Evolutionary conservation across 2,797 vertebrate species (phyloP).

Genomic region (Siniperca undulata): DNA sequence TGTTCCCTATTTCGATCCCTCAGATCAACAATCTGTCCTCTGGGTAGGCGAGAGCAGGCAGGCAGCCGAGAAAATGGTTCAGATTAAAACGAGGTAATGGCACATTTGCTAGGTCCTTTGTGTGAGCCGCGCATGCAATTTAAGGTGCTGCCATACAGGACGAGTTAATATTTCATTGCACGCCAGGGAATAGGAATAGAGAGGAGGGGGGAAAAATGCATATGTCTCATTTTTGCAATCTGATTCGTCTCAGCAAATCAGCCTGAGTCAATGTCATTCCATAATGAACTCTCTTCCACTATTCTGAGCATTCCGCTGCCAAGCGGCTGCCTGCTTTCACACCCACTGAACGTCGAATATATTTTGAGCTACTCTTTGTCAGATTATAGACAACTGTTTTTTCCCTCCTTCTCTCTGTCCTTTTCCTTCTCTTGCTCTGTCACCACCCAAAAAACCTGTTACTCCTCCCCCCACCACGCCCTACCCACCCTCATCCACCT

Average conservation of each 20-base stretch:
- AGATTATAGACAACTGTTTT: constrained; percentile 63
- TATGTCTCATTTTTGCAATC: constrained; percentile 83
- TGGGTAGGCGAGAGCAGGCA: constrained; percentile 64
- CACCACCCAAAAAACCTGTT: constrained; percentile 55
- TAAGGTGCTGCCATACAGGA: constrained; percentile 77
- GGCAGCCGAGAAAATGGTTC: constrained; percentile 75
- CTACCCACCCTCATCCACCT: constrained; percentile 10
- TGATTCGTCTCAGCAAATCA: constrained; percentile 85
- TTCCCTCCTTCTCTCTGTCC: constrained; percentile 17
- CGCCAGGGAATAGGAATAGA: constrained; percentile 69
- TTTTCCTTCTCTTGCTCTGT: constrained; percentile 22
- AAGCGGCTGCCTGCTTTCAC: constrained; percentile 55
- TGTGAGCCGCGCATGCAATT: constrained; percentile 79
- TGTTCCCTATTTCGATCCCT: constrained; percentile 66
- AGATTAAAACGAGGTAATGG: constrained; percentile 87
- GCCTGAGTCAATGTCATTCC: constrained; percentile 79
- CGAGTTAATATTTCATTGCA: constrained; percentile 85
- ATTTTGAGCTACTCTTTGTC: constrained; percentile 55
- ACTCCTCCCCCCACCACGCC: constrained; percentile 35
- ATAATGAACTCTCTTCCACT: constrained; percentile 78
- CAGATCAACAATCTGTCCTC: constrained; percentile 80
- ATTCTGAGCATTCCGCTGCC: constrained; percentile 61
- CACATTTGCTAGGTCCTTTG: constrained; percentile 82
- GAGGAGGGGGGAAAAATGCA: constrained; percentile 59
- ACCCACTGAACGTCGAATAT: constrained; percentile 51